Evolutionary conservation across 2,888 invertebrate species (phyloP).

Genomic region (Epistrophe eligans): DNA sequence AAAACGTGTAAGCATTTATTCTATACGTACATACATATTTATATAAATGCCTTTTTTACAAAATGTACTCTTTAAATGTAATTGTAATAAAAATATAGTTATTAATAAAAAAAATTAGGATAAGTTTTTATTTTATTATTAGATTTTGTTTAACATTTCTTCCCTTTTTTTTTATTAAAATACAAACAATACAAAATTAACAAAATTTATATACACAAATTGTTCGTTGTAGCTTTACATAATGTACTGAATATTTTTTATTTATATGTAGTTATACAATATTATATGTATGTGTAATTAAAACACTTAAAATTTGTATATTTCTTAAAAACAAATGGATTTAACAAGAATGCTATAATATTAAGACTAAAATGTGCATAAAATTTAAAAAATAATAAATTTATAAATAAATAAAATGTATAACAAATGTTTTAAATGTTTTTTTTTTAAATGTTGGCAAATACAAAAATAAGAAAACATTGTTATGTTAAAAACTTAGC

Average conservation of each 20-base stretch:
- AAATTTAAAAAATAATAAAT: conserved; percentile 8
- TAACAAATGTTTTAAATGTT: too few relatives aligned
- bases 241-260: conserved; percentile 65
- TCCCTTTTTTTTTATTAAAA: conserved; percentile 1
- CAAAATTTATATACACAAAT: conserved; percentile 40
- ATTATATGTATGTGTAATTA: conserved; percentile 32
- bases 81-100: conserved; percentile 33
- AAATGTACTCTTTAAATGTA: conserved; percentile 28
- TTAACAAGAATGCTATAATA: conserved; percentile 35
- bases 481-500: too few relatives aligned
- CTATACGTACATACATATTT: conserved; percentile 43
- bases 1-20: conserved; percentile 53
- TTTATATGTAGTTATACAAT: conserved; percentile 41
- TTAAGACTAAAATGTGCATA: conserved; percentile 63
- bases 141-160: neutral
- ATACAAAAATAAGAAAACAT: too few relatives aligned
- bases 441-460: too few relatives aligned
- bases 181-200: conserved; percentile 17
- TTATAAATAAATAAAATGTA: too few relatives aligned
- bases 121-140: conserved; percentile 23
- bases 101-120: conserved; percentile 1
- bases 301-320: conserved; percentile 53
- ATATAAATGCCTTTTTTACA: conserved; percentile 42
- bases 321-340: conserved; percentile 22
- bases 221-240: conserved; percentile 46